Evolutionary conservation across 2,113 vertebrate species (phyloP).

Genomic region (Narcine bancroftii): DNA sequence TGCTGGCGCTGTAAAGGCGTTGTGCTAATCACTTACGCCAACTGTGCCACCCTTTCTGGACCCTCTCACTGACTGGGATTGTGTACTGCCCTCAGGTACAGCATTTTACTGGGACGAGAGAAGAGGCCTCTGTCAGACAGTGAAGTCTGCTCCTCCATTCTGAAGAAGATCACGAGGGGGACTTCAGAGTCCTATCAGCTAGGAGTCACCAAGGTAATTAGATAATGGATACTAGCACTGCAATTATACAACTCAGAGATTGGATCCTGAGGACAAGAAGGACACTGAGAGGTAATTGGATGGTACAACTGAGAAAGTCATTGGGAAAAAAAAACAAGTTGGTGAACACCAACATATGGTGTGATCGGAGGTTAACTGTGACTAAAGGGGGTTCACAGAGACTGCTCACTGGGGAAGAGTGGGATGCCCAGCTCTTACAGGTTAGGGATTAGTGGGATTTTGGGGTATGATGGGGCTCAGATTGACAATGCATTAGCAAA

Average conservation of each 20-base stretch:
- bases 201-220: constrained; percentile 72
- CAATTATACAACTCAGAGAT: not conserved
- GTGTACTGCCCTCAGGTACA: constrained; percentile 58
- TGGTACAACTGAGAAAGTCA: not conserved
- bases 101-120: constrained; percentile 49
- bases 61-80: not conserved
- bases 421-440: not conserved
- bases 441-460: not conserved
- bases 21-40: too few species aligned
- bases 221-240: too few species aligned
- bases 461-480: not conserved
- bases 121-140: constrained; percentile 46
- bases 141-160: constrained; percentile 55
- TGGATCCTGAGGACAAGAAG: not conserved
- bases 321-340: not conserved
- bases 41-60: too few species aligned
- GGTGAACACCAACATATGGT: not conserved
- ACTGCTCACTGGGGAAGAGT: not conserved
- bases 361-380: not conserved
- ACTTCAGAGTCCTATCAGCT: constrained; percentile 67
- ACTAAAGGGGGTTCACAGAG: not conserved
- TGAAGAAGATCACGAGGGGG: constrained; percentile 54
- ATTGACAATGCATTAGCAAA: not conserved
- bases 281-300: not conserved
- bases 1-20: too few species aligned